Conservation (phyloP, 2,113 vertebrate genomes). For the Dryoscopus gambensis region DNA sequence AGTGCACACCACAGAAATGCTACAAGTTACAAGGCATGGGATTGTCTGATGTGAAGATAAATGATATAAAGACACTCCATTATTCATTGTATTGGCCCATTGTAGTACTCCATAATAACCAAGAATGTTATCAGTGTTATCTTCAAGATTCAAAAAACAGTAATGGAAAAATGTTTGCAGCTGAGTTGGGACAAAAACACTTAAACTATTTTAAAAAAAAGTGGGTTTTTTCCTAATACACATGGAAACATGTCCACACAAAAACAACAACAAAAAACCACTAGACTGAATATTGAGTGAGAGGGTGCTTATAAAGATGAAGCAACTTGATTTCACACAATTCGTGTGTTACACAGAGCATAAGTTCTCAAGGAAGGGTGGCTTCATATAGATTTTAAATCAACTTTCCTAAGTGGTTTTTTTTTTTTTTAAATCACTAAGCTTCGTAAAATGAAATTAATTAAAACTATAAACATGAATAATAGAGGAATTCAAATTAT, state of each 20-base stretch:
- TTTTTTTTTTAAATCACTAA: background rate
- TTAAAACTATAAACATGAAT: slow-evolving; percentile 23
- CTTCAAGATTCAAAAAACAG: background rate
- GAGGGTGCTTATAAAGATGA: background rate
- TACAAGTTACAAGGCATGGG: background rate
- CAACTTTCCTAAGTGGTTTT: background rate
- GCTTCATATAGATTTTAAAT: background rate
- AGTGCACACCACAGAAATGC: background rate
- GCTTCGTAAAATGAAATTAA: slow-evolving; percentile 1
- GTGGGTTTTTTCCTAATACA: background rate
- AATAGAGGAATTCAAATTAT: slow-evolving; percentile 43
- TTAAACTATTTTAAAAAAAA: background rate
- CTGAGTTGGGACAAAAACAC: background rate
- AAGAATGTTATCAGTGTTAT: background rate
- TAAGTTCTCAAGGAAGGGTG: background rate
- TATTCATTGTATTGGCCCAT: background rate
- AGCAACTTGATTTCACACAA: background rate
- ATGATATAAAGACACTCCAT: background rate
- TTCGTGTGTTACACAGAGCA: background rate
- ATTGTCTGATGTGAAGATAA: background rate
- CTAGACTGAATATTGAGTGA: background rate
- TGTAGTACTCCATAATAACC: background rate
- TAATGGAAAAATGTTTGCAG: background rate
- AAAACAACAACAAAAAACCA: background rate
- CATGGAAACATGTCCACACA: background rate